Percentiles rank a stretch among this genome's conserved stretches.
Evolutionary conservation across 2,888 invertebrate species (phyloP).

Genomic region (Parthenolecanium corni): DNA sequence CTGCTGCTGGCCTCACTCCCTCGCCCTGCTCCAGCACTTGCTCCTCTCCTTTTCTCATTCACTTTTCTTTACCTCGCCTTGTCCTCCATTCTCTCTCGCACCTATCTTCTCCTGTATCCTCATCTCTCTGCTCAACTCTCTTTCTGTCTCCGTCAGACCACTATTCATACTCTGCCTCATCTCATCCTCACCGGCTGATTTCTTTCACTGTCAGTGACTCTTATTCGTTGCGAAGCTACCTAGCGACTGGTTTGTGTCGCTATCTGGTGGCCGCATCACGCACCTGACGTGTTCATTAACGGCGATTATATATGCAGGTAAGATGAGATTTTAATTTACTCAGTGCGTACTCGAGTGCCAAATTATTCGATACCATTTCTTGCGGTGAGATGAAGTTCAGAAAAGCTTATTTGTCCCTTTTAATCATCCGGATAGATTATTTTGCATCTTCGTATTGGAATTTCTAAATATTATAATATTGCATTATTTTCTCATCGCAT

Average conservation of each 20-base stretch:
- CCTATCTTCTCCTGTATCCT: conserved; percentile 11
- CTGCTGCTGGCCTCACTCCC: background rate
- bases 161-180: background rate
- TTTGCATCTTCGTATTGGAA: too few species aligned
- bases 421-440: too few species aligned
- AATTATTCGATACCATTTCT: too few species aligned
- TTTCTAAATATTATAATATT: too few species aligned
- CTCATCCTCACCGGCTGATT: background rate
- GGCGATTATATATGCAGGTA: background rate
- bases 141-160: background rate
- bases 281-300: conserved; percentile 3
- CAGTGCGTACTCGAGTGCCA: background rate
- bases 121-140: background rate
- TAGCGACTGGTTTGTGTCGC: conserved; percentile 29
- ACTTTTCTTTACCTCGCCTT: background rate
- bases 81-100: conserved; percentile 25
- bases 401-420: too few species aligned
- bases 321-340: background rate
- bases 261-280: conserved; percentile 23
- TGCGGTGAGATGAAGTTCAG: too few species aligned
- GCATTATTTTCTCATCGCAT: too few species aligned
- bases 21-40: conserved; percentile 3
- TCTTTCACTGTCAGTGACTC: conserved; percentile 28
- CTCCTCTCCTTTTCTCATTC: background rate
- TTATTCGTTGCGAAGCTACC: background rate